Percentiles rank a stretch among this genome's conserved stretches.
Conservation (phyloP, 2,797 vertebrate genomes). For the Helostoma temminkii region DNA sequence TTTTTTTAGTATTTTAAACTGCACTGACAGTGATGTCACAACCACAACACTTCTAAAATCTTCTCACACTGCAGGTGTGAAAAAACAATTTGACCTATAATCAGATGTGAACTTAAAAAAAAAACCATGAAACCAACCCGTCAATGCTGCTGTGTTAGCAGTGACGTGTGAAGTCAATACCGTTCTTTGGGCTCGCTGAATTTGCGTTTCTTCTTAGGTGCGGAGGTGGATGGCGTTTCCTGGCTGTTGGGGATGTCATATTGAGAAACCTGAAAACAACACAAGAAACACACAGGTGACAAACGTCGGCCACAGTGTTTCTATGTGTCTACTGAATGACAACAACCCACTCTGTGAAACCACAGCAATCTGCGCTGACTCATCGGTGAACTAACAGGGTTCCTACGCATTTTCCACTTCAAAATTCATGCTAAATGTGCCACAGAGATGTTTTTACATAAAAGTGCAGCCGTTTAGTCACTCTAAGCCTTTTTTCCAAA, state of each 20-base stretch:
- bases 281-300: conserved; percentile 20
- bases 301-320: background rate
- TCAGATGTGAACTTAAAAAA: conserved; percentile 3
- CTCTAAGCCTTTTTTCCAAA: background rate
- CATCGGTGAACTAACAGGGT: conserved; percentile 33
- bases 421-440: conserved; percentile 1
- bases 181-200: conserved; percentile 90
- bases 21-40: background rate
- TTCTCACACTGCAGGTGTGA: background rate
- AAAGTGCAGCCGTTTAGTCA: conserved; percentile 3
- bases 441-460: background rate
- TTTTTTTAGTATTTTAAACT: background rate
- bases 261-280: conserved; percentile 80
- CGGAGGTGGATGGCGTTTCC: conserved; percentile 74
- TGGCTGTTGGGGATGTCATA: conserved; percentile 87
- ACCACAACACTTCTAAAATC: background rate
- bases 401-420: conserved; percentile 45
- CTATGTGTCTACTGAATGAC: conserved; percentile 5
- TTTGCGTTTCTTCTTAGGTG: conserved; percentile 85
- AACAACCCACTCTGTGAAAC: conserved; percentile 40
- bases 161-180: conserved; percentile 64
- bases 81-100: conserved; percentile 13
- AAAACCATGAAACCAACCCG: background rate
- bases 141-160: background rate
- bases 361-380: conserved; percentile 37